Percentiles rank a stretch among this genome's conserved stretches.
These are phyloP conservation scores for Syrmaticus mikado DNA, from an alignment of 2,113 vertebrate species.

Conservation along the genomic window DNA sequence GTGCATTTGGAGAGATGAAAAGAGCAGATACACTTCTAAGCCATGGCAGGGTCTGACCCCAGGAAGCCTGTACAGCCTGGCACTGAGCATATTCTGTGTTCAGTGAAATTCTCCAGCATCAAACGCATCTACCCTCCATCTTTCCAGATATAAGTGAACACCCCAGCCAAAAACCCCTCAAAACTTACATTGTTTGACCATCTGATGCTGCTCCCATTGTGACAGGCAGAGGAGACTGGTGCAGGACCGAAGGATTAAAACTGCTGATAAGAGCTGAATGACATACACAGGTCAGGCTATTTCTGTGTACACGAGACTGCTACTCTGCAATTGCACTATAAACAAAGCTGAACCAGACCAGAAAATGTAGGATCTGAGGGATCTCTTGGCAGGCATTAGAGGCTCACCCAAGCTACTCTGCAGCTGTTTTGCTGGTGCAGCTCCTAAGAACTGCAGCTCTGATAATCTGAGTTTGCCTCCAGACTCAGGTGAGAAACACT, in stretches of 20 bases:
- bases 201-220: fast-evolving
- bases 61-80: not conserved
- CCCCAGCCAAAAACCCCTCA: not conserved
- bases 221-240: not conserved
- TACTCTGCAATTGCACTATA: not conserved
- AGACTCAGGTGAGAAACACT: not conserved
- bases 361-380: not conserved
- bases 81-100: not conserved
- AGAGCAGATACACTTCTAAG: not conserved
- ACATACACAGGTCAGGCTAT: not conserved
- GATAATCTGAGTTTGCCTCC: not conserved
- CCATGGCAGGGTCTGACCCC: not conserved
- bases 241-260: slow-evolving; percentile 69
- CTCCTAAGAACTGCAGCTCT: not conserved
- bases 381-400: not conserved
- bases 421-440: not conserved
- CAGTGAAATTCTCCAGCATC: not conserved
- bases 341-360: not conserved
- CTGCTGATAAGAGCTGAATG: slow-evolving; percentile 69
- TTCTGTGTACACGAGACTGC: not conserved
- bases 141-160: not conserved
- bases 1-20: not conserved
- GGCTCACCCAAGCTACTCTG: not conserved
- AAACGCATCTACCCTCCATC: not conserved
- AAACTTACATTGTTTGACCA: slow-evolving; percentile 54